Evolutionary conservation across 2,888 invertebrate genomes (phyloP), one percentile per base, ranked within the genome.

Genomic region (Sylvicola fuscatus): DNA sequence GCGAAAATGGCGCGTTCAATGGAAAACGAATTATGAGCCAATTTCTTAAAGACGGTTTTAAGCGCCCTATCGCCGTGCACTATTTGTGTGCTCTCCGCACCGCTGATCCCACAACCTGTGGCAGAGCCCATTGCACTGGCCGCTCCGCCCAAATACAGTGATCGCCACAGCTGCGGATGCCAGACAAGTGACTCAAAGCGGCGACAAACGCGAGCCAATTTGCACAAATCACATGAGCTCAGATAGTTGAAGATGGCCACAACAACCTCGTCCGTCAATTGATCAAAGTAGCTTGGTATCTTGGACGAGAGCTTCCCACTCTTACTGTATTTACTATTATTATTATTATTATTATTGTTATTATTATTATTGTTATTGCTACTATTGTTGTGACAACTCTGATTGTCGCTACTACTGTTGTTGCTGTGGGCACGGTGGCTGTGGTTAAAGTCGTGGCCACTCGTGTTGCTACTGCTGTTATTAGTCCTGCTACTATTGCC

Each of bases 181-280:
- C 83, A 83, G 28, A 74, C 77, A 21, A 82, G 60, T 42, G 70
- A 65, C 56, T 81, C 78, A 58, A 82, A 80, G 34, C 81, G 62
- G 14, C 74, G 62, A 49, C 80, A 81, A 4, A 82, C 81, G 37
- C 77, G 66, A 2, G 75, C 81, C 54, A 76, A 74, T 53, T 64
- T 64, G 51, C 79, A 77, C 45, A 82, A 57, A 45, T 81, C 76
- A 45, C 71, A 68, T 43, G 75, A 76, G 35, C 70, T 65, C 34
- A 83, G 58, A 64, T 72, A 72, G 37, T 70, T 65, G 46, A 83
- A 75, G 38, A 84, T 70, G 47, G 67, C 69, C 21, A 78, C 53
- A 8, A 82, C 60, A 7, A 74, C 54, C 33, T 75, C 72, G 50
- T 83, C 81, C 1, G 71, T 62, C 32, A 80, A 55, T 15, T 62